These are phyloP conservation scores for Drosophila algonquin DNA, from an alignment of 2,888 invertebrate species.

Conservation along the genomic window DNA sequence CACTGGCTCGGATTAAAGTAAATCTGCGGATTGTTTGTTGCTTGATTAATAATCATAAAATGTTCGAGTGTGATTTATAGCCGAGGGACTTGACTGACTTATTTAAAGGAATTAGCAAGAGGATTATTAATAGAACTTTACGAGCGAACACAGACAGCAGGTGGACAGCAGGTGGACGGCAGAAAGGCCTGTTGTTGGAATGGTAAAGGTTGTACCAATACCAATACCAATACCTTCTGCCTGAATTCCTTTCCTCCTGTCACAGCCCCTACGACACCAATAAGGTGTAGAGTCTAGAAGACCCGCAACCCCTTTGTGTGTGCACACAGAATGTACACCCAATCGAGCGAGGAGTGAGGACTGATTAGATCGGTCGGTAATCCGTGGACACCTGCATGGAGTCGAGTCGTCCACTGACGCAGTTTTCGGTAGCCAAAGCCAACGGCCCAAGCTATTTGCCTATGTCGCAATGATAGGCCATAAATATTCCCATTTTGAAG, in stretches of 20 bases:
- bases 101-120: conserved; percentile 24
- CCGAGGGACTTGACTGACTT: conserved; percentile 2
- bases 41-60: conserved; percentile 34
- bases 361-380: conserved; percentile 27
- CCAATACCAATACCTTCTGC: not conserved
- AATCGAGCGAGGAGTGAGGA: conserved; percentile 17
- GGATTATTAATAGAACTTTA: conserved; percentile 10
- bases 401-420: conserved; percentile 22
- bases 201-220: not conserved
- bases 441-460: conserved; percentile 25
- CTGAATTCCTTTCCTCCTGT: no score
- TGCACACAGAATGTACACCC: conserved; percentile 16
- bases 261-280: no score
- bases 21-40: conserved; percentile 7
- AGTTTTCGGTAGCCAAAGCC: conserved; percentile 11
- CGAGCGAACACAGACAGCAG: not conserved
- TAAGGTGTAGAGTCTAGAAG: not conserved
- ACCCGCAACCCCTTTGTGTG: not conserved
- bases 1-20: conserved; percentile 1
- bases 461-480: conserved; percentile 41
- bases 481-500: conserved; percentile 27
- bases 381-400: conserved; percentile 40
- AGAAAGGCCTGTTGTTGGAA: not conserved
- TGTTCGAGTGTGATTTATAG: conserved; percentile 30
- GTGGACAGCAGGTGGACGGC: conserved; percentile 9